These are phyloP conservation scores for Microplitis deprimator DNA, from an alignment of 2,888 invertebrate genomes.

Conservation along the genomic window DNA sequence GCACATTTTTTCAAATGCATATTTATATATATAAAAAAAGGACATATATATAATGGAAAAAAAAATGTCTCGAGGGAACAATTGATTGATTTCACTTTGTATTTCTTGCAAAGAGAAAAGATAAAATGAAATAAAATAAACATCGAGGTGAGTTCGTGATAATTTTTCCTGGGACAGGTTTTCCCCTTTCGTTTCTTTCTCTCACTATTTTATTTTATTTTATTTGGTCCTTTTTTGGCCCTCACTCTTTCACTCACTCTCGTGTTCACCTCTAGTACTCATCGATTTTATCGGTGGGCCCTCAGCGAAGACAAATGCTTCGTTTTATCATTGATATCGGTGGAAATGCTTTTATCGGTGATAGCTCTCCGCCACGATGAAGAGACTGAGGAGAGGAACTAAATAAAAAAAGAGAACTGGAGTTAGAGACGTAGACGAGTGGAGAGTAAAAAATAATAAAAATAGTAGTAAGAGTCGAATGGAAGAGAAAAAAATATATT, in stretches of 20 bases:
- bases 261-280: conserved; percentile 40
- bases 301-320: conserved; percentile 50
- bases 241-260: conserved; percentile 27
- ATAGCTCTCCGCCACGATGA: conserved; percentile 47
- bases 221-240: conserved; percentile 30
- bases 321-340: conserved; percentile 55
- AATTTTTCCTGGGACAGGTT: conserved; percentile 33
- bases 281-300: conserved; percentile 51
- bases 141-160: conserved; percentile 40
- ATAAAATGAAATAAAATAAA: conserved; percentile 42
- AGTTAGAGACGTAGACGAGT: not conserved
- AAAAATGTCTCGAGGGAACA: conserved; percentile 1
- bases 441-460: not conserved
- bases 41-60: too few relatives aligned
- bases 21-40: not conserved
- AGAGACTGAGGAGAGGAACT: conserved; percentile 28
- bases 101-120: conserved; percentile 24
- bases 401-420: too few relatives aligned
- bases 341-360: conserved; percentile 55
- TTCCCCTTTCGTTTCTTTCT: conserved; percentile 25
- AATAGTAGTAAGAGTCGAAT: not conserved
- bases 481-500: not conserved
- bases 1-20: too few relatives aligned
- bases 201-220: conserved; percentile 6
- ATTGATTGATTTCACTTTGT: conserved; percentile 14